Percentiles rank a stretch among this genome's conserved stretches.
Evolutionary conservation across 2,797 vertebrate species (phyloP).

Genomic region (Muscicapa striata): DNA sequence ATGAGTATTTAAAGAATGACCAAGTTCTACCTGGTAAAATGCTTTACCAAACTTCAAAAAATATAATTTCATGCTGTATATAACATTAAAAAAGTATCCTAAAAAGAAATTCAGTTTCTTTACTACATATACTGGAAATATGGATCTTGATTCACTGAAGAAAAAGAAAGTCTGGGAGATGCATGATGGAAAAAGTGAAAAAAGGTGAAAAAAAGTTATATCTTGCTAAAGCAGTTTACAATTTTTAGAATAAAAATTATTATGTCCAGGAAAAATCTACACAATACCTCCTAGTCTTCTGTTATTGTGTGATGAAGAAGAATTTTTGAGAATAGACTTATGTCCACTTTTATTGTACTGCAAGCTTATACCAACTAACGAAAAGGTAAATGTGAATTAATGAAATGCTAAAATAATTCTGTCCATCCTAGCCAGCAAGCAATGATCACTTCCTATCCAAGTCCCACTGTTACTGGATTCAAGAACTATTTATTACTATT

Average conservation of each 20-base stretch:
- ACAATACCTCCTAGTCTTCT: neutral
- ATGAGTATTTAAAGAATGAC: neutral
- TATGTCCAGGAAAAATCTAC: neutral
- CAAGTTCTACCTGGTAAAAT: neutral
- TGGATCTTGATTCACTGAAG: neutral
- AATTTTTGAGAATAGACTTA: neutral
- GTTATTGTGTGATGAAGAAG: conserved; percentile 8
- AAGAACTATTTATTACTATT: neutral
- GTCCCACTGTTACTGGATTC: neutral
- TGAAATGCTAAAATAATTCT: neutral
- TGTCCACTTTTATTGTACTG: neutral
- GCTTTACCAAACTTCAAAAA: neutral
- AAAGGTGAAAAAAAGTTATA: neutral
- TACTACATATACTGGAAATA: neutral
- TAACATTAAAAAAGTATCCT: neutral
- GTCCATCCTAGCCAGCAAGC: neutral
- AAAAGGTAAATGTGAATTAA: neutral
- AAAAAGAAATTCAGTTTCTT: neutral
- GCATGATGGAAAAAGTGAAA: neutral
- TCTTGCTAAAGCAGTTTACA: neutral
- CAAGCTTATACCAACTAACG: neutral
- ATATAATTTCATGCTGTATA: neutral
- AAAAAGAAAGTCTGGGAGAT: neutral
- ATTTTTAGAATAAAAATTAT: neutral
- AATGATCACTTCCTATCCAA: neutral